Base-by-base conservation (phyloP, 2,113 vertebrate species). In the Egretta garzetta region DNA sequence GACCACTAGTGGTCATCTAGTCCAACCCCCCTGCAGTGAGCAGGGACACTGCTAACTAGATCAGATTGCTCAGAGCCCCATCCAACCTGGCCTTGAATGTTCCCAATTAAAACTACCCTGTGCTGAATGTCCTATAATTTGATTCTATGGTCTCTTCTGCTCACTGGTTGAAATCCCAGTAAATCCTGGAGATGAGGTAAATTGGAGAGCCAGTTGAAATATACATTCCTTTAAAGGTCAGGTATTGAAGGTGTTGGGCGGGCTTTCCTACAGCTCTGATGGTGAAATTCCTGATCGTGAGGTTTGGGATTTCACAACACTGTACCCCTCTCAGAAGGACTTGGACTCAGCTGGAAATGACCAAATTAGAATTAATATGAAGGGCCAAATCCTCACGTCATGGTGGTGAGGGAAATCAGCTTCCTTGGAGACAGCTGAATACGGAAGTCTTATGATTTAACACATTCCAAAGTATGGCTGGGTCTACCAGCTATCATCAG, bases 361-460 rank as follows among this genome's bases (percentile, higher is more conserved):
- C 6, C 15, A 64, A 20, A 14, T 2, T 8, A 28, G 37, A 76
- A n/a, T 50, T 6, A n/a, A 17, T 4, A 18, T 8, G 41, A 47
- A 47, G 62, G 58, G 28, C 18, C 32, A 86, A 22, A 47, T 30
- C 67, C 26, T 62, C 14, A 3, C 14, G 1, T 4, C 21, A 6
- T 1, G 3, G 12, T 37, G 73, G 5, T 5, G 49, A 21, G 41
- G 67, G 71, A 56, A 13, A 55, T 55, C 52, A 23, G 45, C 37
- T 41, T 18, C 24, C 3, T 0, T 28, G 53, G 23, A 24, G 1
- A 1, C 23, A 30, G 55, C 60, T 33, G 71, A 8, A 6, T 1
- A 12, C 12, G 39, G 37, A 37, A 3, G 56, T 3, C 7, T 12
- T 4, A 59, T 47, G 52, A 14, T 3, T 20, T 8, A 11, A 6